These are phyloP conservation scores for Poecilia latipinna DNA, from an alignment of 2,113 vertebrate genomes.

Conservation along the genomic window DNA sequence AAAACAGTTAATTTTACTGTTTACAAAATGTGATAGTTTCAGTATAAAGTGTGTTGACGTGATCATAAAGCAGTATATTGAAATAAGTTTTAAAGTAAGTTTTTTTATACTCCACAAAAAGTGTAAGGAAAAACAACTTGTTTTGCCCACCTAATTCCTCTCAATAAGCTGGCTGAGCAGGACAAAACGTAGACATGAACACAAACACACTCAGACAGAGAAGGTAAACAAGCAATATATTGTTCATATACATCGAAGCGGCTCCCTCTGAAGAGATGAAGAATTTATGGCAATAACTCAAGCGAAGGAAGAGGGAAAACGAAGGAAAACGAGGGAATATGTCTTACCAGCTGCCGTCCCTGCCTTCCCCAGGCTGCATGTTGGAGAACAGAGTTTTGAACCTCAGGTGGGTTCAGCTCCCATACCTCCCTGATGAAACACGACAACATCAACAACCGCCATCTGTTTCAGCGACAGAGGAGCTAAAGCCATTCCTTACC, in stretches of 20 bases:
- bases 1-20: neutral
- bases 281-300: conserved; percentile 1
- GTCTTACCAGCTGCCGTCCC: conserved; percentile 92
- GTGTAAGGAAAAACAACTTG: neutral
- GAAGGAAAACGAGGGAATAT: conserved; percentile 13
- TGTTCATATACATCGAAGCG: neutral
- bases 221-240: conserved; percentile 9
- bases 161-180: neutral
- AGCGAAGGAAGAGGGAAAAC: conserved; percentile 3
- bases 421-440: conserved; percentile 89
- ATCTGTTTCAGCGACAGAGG: neutral
- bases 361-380: conserved; percentile 92
- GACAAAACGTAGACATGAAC: neutral
- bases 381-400: conserved; percentile 91
- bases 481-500: conserved; percentile 61
- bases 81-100: too few species aligned
- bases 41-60: neutral
- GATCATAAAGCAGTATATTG: neutral
- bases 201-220: neutral
- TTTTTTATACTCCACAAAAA: too few species aligned
- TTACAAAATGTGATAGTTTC: neutral
- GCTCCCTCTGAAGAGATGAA: conserved; percentile 9
- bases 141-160: neutral
- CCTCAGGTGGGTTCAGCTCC: conserved; percentile 96
- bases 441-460: neutral